These are phyloP conservation scores for Ridgeia piscesae DNA, from an alignment of 1,140 invertebrate species.

Conservation along the genomic window DNA sequence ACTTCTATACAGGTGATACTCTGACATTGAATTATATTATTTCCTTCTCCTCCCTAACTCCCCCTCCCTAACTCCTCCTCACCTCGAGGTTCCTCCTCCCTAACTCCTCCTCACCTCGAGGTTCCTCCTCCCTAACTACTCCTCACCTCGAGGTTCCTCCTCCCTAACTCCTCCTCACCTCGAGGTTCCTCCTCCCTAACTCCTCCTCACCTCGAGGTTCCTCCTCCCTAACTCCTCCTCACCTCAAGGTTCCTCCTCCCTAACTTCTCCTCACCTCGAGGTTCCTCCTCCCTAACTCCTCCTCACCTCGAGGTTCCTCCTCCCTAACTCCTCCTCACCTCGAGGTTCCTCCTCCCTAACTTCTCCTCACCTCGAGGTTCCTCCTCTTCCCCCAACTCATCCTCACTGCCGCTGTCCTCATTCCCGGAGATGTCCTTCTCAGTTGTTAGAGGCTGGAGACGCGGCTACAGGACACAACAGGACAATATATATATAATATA, in stretches of 20 bases:
- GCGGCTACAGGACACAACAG: neutral
- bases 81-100: neutral
- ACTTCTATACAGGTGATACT: no score
- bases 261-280: neutral
- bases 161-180: neutral
- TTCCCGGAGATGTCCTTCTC: constrained; percentile 14
- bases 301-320: no score
- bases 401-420: constrained; percentile 44
- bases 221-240: neutral
- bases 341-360: neutral
- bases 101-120: neutral
- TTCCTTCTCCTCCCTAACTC: no score
- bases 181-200: no score
- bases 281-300: no score
- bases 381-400: neutral
- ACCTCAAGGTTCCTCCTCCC: neutral
- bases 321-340: neutral
- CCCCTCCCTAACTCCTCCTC: neutral
- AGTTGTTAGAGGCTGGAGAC: constrained; percentile 29
- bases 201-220: neutral
- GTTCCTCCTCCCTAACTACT: neutral
- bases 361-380: neutral
- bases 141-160: neutral
- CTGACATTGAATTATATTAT: no score
- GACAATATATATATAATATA: no score